Percentiles rank a stretch among this genome's conserved stretches.
phyloP scores from a whole-genome alignment of 2,797 vertebrate genomes.

The Graptemys geographica region DNA sequence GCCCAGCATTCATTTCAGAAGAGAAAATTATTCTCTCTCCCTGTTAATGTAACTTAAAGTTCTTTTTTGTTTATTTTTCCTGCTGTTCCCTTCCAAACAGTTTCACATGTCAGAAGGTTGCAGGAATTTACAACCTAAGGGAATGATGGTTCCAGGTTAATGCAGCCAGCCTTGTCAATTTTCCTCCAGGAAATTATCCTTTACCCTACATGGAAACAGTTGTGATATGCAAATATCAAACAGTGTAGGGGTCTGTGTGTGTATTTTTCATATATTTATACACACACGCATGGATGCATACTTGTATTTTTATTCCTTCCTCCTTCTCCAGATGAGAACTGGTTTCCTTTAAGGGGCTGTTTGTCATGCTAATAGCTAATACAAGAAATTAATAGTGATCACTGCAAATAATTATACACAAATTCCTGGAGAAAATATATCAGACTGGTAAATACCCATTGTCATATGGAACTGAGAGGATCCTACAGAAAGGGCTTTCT shows the following conservation, averaged over 20 bases:
- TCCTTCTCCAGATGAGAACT: background rate
- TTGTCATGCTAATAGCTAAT: constrained; percentile 21
- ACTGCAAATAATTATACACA: background rate
- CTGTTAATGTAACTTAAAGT: background rate
- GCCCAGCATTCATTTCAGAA: background rate
- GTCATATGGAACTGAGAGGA: background rate
- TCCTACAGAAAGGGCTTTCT: background rate
- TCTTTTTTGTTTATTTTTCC: background rate
- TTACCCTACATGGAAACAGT: constrained; percentile 11
- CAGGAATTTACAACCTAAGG: constrained; percentile 57
- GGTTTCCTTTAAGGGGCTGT: background rate
- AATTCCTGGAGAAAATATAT: background rate
- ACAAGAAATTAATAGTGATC: background rate
- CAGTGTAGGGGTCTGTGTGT: background rate
- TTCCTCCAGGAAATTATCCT: constrained; percentile 55
- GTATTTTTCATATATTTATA: too few relatives aligned
- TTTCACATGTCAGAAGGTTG: background rate
- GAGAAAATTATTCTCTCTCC: background rate
- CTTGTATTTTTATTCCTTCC: constrained; percentile 31
- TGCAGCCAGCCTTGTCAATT: constrained; percentile 46
- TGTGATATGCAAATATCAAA: constrained; percentile 48
- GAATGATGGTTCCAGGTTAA: constrained; percentile 67
- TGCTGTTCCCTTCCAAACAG: constrained; percentile 11
- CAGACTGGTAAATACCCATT: background rate
- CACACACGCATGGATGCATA: background rate